Evolutionary conservation across 2,113 vertebrate genomes (phyloP), one percentile per base, ranked within the genome.

Genomic region (Carollia perspicillata): DNA sequence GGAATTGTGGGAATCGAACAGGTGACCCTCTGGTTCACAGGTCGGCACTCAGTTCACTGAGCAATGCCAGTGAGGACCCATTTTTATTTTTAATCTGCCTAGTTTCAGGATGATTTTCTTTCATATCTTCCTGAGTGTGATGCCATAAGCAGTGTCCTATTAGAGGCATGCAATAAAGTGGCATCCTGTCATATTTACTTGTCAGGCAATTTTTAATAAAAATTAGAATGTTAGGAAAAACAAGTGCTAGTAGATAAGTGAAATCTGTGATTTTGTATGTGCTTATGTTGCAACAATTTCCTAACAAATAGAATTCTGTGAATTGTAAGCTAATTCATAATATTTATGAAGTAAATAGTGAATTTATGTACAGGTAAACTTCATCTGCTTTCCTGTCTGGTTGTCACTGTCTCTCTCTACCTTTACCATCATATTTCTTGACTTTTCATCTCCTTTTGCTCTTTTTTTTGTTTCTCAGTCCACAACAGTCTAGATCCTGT

Each of bases 191-290:
- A 13, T 74, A 58, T 30, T 91, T 88, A 20, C 16, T 68, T 77
- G 6, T 93, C 53, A 58, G 47, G 1, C 65, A 78, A 3, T 78
- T 30, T 89, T 91, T 86, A 83, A 47, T 89, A 83, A 90, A 94
- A 89, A 78, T 77, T 77, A 47, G 47, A 93, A 90, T 96, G 28
- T 81, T 30, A 53, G 77, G 74, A 90, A 97, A 93, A 93, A 53
- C 47, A 78, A 53, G 5, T 80, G 20, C 47, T 72, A 93, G 11
- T 89, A n/a, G 9, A 7, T 63, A 37, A 89, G 49, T 35, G 77
- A 85, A 93, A 37, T 66, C 4, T 47, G n/a, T 90, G 55, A 72
- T 44, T 86, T 83, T 33, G 14, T 80, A 30, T 89, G 40, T 47
- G 35, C 23, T 92, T 72, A 42, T 49, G 22, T 63, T 84, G 23